Percentiles rank a stretch among this genome's conserved stretches.
phyloP scores from a whole-genome alignment of 2,888 invertebrate genomes.

The Morpho helenor region DNA sequence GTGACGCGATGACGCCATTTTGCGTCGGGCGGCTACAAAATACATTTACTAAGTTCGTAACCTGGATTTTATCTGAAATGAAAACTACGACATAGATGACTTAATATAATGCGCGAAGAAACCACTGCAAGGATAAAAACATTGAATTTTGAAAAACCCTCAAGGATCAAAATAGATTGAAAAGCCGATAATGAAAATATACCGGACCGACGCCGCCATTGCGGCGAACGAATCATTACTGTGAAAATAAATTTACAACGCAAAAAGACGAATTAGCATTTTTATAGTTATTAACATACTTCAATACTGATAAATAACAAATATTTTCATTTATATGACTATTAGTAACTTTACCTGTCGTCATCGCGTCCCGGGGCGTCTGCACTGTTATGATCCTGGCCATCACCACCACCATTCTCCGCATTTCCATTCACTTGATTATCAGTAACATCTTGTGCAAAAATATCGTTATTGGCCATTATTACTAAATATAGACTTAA shows the following conservation, averaged over 20 bases:
- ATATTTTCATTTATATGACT: slow-evolving; percentile 6
- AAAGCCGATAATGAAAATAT: slow-evolving; percentile 54
- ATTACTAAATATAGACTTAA: slow-evolving; percentile 63
- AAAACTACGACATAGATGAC: slow-evolving; percentile 61
- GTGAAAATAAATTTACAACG: slow-evolving; percentile 47
- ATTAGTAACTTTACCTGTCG: slow-evolving; percentile 80
- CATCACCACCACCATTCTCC: slow-evolving; percentile 84
- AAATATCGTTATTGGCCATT: slow-evolving; percentile 89
- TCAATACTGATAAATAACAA: slow-evolving; percentile 4
- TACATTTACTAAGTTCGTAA: slow-evolving; percentile 49
- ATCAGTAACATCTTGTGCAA: slow-evolving; percentile 87
- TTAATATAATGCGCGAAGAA: slow-evolving; percentile 53
- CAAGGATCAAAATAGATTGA: slow-evolving; percentile 63
- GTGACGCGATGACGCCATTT: slow-evolving; percentile 77
- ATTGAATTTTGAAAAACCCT: slow-evolving; percentile 69
- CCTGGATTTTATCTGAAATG: slow-evolving; percentile 64
- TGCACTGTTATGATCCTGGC: slow-evolving; percentile 85
- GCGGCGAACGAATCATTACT: slow-evolving; percentile 48
- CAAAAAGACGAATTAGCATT: slow-evolving; percentile 26
- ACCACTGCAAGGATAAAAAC: slow-evolving; percentile 58
- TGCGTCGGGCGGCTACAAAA: slow-evolving; percentile 68
- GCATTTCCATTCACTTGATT: slow-evolving; percentile 81
- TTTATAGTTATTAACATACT: slow-evolving; percentile 18
- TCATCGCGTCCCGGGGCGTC: slow-evolving; percentile 89
- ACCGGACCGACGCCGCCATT: slow-evolving; percentile 75